These are phyloP conservation scores for Cheiracanthium punctorium DNA, from an alignment of 2,888 invertebrate species.

Conservation along the genomic window DNA sequence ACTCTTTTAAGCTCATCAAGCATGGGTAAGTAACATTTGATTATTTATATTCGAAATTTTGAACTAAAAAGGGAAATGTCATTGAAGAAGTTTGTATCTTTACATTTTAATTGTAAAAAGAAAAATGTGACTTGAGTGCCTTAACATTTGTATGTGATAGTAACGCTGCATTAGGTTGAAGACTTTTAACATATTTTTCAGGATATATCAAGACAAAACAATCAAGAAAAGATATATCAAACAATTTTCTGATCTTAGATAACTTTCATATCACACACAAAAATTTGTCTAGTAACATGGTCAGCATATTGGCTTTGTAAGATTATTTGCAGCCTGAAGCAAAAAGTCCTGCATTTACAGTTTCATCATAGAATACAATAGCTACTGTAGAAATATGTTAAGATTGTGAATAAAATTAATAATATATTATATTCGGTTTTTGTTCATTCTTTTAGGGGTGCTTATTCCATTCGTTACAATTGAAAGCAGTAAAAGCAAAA, in stretches of 20 bases:
- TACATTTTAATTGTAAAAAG: not conserved
- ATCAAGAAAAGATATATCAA: too few species aligned
- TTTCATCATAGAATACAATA: conserved; percentile 51
- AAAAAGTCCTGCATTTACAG: not conserved
- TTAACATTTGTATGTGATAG: too few species aligned
- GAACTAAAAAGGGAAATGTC: not conserved
- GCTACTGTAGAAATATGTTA: conserved; percentile 57
- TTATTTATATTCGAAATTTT: not conserved
- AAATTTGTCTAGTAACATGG: too few species aligned
- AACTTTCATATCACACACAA: too few species aligned
- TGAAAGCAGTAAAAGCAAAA: too few species aligned
- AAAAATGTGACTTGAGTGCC: not conserved
- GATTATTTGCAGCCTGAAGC: conserved; percentile 25
- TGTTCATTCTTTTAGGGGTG: too few species aligned
- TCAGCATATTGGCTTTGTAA: too few species aligned
- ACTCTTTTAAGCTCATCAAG: not conserved
- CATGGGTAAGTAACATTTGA: not conserved
- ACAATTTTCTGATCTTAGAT: too few species aligned
- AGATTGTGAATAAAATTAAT: conserved; percentile 65
- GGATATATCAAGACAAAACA: too few species aligned
- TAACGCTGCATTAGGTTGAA: too few species aligned
- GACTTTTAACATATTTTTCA: too few species aligned
- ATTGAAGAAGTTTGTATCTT: not conserved
- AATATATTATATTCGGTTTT: not conserved
- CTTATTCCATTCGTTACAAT: too few species aligned